Evolutionary conservation across 2,888 invertebrate species (phyloP), one percentile per base, ranked within the genome.

Genomic region (Adelognathus sp.): DNA sequence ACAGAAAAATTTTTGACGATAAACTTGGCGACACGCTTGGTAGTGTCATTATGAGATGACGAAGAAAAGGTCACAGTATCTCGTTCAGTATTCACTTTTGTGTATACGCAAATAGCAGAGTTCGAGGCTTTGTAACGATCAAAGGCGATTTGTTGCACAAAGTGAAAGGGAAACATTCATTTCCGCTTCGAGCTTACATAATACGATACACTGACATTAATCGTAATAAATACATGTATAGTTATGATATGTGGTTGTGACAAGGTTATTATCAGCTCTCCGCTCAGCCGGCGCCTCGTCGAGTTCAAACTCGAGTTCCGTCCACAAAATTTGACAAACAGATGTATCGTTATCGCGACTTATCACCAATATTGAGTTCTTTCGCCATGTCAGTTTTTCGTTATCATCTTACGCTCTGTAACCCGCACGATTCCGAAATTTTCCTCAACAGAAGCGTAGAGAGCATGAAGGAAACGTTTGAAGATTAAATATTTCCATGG

Each of bases 321-420:
- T 36, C 14, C 52, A 3, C 24, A 27, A 7, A 29, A 56, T 63
- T 63, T 16, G 69, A 69, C 56, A 56, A 76, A 50, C 58, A 63
- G 5, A 64, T 24, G 16, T 50, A 27, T 18, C 39, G 24, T 29
- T 29, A 58, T 50, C 56, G 21, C 11, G 18, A 14, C 18, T 63
- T 69, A 63, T 58, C 70, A 24, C 24, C 14, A n/a, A n/a, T n/a
- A 14, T 54, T 63, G 16, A 6, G 3, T 46, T 16, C 24, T 9
- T 61, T 27, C 36, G 18, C 56, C 16, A 24, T 36, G 6, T 4
- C 9, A 44, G n/a, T 16, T 46, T 56, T 64, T 24, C 9, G 36
- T 2, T 63, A 21, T 39, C 21, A 14, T 14, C 9, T 2, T 63
- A 16, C 4, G 1, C 24, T 21, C 4, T 11, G 24, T 11, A 63